Evolutionary conservation across 2,888 invertebrate genomes (phyloP).

Genomic region (Polydrusus pterygomalis): DNA sequence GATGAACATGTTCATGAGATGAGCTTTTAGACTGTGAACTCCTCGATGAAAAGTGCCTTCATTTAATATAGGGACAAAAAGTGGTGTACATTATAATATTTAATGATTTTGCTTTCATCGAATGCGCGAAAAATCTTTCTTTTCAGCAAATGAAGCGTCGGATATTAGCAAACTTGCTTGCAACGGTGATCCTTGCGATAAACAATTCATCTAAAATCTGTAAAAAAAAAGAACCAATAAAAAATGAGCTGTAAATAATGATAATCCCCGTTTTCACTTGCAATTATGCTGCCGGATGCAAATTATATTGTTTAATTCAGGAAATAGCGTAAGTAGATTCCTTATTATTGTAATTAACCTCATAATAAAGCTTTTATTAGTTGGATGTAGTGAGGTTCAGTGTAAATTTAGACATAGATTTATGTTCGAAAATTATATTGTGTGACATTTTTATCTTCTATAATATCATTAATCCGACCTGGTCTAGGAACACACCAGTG

Average conservation of each 20-base stretch:
- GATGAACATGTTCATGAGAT: constrained; percentile 22
- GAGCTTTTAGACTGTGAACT: constrained; percentile 23
- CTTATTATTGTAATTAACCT: constrained; percentile 22
- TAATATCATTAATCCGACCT: too few relatives aligned
- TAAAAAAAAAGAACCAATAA: background rate
- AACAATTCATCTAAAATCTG: constrained; percentile 7
- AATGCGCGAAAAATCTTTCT: constrained; percentile 48
- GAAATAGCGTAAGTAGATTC: constrained; percentile 56
- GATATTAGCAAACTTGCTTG: background rate
- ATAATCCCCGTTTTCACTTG: constrained; percentile 34
- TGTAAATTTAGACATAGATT: constrained; percentile 1
- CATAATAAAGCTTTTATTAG: background rate
- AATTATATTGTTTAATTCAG: constrained; percentile 54
- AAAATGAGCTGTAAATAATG: constrained; percentile 8
- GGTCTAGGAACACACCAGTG: too few relatives aligned
- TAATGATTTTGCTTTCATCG: constrained; percentile 54
- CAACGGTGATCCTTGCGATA: background rate
- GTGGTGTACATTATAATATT: constrained; percentile 52
- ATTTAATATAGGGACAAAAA: constrained; percentile 21
- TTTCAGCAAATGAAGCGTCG: constrained; percentile 20
- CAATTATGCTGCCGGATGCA: constrained; percentile 59
- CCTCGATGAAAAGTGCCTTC: constrained; percentile 13
- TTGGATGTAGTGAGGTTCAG: background rate
- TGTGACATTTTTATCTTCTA: too few relatives aligned
- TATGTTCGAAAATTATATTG: background rate